Evolutionary conservation across 2,113 vertebrate genomes (phyloP).

Genomic region (Chloropsis hardwickii): DNA sequence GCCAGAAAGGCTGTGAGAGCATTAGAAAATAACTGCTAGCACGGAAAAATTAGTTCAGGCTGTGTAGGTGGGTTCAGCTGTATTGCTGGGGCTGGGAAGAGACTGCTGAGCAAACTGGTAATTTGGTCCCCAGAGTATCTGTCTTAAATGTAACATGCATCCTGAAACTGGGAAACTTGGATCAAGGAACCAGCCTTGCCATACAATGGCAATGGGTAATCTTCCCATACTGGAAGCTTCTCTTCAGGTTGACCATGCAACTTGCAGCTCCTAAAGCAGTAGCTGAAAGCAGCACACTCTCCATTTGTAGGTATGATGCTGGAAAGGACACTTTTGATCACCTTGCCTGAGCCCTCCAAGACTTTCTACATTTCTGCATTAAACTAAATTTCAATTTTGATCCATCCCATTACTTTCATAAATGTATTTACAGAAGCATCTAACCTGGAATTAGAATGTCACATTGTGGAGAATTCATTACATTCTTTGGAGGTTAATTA

Average conservation of each 20-base stretch:
- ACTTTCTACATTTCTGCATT: neutral
- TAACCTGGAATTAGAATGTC: neutral
- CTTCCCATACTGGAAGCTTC: neutral
- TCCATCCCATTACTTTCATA: neutral
- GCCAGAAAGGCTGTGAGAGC: constrained; percentile 29
- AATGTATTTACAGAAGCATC: neutral
- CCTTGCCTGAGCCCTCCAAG: neutral
- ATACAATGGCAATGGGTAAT: neutral
- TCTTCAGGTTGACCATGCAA: neutral
- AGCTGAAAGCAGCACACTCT: neutral
- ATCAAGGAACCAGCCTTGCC: neutral
- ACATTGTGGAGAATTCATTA: neutral
- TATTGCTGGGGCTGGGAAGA: constrained; percentile 36
- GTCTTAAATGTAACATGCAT: neutral
- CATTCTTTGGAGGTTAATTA: neutral
- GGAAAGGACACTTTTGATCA: neutral
- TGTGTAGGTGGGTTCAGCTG: constrained; percentile 11
- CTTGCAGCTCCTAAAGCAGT: neutral
- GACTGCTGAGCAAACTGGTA: neutral
- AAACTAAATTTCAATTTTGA: neutral
- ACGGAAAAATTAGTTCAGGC: constrained; percentile 48
- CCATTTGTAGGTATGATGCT: neutral
- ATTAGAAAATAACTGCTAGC: constrained; percentile 50
- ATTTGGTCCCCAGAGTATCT: neutral
- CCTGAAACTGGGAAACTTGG: neutral